These are phyloP conservation scores for Zaprionus gabonicus DNA, from an alignment of 1,140 invertebrate genomes.

Conservation along the genomic window DNA sequence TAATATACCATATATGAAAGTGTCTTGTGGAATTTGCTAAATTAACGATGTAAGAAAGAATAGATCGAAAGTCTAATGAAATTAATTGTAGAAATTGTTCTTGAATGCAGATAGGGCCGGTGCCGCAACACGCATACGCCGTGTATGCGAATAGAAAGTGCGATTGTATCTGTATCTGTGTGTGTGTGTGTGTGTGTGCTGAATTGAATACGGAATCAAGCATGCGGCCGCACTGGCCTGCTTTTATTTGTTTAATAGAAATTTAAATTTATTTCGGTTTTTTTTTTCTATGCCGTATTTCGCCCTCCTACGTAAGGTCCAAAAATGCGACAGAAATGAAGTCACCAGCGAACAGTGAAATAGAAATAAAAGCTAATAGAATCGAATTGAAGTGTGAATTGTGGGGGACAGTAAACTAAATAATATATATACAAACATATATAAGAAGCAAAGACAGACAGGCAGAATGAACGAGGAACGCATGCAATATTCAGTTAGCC, in stretches of 20 bases:
- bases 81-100: slow-evolving; percentile 26
- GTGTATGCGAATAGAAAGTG: slow-evolving; percentile 70
- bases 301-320: slow-evolving; percentile 33
- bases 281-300: slow-evolving; percentile 4
- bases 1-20: not conserved
- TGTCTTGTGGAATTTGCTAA: slow-evolving; percentile 4
- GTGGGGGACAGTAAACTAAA: slow-evolving; percentile 17
- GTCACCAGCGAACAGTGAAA: slow-evolving; percentile 55
- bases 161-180: slow-evolving; percentile 49
- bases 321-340: slow-evolving; percentile 61
- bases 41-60: slow-evolving; percentile 34
- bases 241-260: slow-evolving; percentile 72
- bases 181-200: slow-evolving; percentile 35
- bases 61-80: slow-evolving; percentile 25
- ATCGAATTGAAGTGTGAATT: slow-evolving; percentile 64
- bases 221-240: slow-evolving; percentile 52
- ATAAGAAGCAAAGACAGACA: not conserved
- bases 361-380: slow-evolving; percentile 34
- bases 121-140: slow-evolving; percentile 60
- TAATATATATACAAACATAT: slow-evolving; percentile 1
- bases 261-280: slow-evolving; percentile 60
- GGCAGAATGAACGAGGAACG: not conserved
- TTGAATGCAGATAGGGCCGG: slow-evolving; percentile 30
- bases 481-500: slow-evolving; percentile 77
- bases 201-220: slow-evolving; percentile 66